Percentiles rank a stretch among this genome's conserved stretches.
phyloP scores from a whole-genome alignment of 2,113 vertebrate species.

The Dicerorhinus sumatrensis region DNA sequence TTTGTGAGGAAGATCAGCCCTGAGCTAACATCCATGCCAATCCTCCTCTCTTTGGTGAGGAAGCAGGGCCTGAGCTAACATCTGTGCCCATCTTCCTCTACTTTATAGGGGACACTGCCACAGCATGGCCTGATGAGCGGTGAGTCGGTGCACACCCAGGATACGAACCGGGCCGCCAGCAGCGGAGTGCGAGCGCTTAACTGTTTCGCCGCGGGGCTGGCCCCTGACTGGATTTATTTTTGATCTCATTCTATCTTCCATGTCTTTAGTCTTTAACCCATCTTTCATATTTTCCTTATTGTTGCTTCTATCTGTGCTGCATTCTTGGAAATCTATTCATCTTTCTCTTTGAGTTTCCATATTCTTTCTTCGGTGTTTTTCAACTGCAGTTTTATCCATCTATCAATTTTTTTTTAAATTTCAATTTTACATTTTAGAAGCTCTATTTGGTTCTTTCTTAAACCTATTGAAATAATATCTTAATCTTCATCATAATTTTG shows the following conservation, averaged over 20 bases:
- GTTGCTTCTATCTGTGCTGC: background rate
- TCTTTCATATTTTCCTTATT: background rate
- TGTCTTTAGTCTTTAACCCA: background rate
- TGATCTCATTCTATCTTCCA: background rate
- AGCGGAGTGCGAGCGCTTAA: too few relatives aligned
- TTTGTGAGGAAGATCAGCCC: too few relatives aligned
- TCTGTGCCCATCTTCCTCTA: too few relatives aligned
- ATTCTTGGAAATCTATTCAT: background rate
- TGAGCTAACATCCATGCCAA: too few relatives aligned
- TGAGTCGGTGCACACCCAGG: too few relatives aligned
- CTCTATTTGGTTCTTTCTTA: background rate
- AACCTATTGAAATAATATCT: background rate
- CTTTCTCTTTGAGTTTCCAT: background rate
- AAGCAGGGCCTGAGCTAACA: too few relatives aligned
- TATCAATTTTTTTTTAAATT: background rate
- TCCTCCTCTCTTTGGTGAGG: too few relatives aligned
- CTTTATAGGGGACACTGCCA: too few relatives aligned
- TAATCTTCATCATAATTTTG: background rate
- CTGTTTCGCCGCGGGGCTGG: too few relatives aligned
- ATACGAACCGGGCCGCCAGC: too few relatives aligned
- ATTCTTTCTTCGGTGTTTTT: background rate
- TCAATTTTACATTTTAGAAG: background rate
- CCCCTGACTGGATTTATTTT: background rate
- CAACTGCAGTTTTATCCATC: background rate
- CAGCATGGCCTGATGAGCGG: too few relatives aligned